Percentiles rank a stretch among this genome's conserved stretches.
phyloP scores from a whole-genome alignment of 2,113 vertebrate species.

The Coryphaenoides rupestris region DNA sequence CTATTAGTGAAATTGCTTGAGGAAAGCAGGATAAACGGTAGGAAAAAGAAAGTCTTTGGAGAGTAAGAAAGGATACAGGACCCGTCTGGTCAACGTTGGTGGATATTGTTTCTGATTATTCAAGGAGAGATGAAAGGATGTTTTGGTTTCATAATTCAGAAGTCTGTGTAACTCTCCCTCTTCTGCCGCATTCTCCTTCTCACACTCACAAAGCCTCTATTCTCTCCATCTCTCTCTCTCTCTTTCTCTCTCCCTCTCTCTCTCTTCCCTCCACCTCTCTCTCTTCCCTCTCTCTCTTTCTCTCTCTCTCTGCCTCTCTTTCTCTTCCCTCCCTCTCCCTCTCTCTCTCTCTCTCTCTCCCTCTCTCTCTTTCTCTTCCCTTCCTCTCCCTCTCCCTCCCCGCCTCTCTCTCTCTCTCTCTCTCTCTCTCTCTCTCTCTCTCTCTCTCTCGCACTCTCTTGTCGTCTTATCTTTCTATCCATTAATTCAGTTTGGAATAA shows the following conservation, averaged over 20 bases:
- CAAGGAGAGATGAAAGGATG: too few species aligned
- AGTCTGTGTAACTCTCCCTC: constrained; percentile 14
- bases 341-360: neutral
- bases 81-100: too few species aligned
- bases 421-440: constrained; percentile 1
- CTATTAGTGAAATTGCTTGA: constrained; percentile 15
- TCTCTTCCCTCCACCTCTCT: constrained; percentile 6
- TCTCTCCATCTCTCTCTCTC: constrained; percentile 16
- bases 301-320: constrained; percentile 9
- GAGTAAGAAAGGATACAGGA: too few species aligned
- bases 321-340: too few species aligned
- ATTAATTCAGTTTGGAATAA: too few species aligned
- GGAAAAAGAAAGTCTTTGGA: too few species aligned
- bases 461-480: too few species aligned
- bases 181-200: neutral
- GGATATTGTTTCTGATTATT: too few species aligned
- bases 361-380: constrained; percentile 25
- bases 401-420: neutral
- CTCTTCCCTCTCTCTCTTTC: constrained; percentile 1
- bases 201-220: too few species aligned
- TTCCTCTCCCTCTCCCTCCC: constrained; percentile 3
- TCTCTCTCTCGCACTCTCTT: too few species aligned
- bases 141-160: neutral
- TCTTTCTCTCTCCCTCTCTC: constrained; percentile 24
- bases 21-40: neutral